Percentiles rank a stretch among this genome's conserved stretches.
These are phyloP conservation scores for Pharmacophagus antenor DNA, from an alignment of 2,888 invertebrate species.

Conservation along the genomic window DNA sequence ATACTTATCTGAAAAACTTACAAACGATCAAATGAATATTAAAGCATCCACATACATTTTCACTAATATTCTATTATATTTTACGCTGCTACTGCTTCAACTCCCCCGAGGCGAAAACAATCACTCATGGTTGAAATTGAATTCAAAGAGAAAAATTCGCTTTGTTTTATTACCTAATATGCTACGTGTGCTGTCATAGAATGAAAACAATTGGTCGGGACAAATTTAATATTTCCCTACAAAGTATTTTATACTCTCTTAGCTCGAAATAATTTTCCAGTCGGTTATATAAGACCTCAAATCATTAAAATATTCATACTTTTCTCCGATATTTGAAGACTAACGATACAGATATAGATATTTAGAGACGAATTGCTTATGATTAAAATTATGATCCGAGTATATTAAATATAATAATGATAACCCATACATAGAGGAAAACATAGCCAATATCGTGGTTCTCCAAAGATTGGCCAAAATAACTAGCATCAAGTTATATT, in stretches of 20 bases:
- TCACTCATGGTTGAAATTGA: conserved; percentile 14
- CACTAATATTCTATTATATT: conserved; percentile 15
- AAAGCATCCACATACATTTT: conserved; percentile 3
- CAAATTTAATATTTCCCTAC: background rate
- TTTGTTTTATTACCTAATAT: conserved; percentile 10
- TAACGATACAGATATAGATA: too few species aligned
- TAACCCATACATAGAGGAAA: background rate
- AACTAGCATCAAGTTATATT: background rate
- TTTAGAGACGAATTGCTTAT: too few species aligned
- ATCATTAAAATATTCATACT: too few species aligned
- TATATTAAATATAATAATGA: background rate
- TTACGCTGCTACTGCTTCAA: conserved; percentile 10
- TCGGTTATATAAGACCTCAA: background rate
- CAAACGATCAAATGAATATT: conserved; percentile 8
- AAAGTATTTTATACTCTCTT: background rate
- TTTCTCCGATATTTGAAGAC: too few species aligned
- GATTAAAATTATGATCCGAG: background rate
- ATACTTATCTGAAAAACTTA: background rate
- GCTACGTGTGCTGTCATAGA: background rate
- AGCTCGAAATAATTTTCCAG: background rate
- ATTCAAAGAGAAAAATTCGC: conserved; percentile 13
- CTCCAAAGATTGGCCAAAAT: background rate
- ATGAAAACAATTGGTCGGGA: background rate
- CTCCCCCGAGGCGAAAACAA: conserved; percentile 16
- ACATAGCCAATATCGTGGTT: background rate